A percentile compares a stretch with the other conserved stretches of the same genome.
phyloP scores from a whole-genome alignment of 2,888 invertebrate genomes.

The Toxonevra muliebris region DNA sequence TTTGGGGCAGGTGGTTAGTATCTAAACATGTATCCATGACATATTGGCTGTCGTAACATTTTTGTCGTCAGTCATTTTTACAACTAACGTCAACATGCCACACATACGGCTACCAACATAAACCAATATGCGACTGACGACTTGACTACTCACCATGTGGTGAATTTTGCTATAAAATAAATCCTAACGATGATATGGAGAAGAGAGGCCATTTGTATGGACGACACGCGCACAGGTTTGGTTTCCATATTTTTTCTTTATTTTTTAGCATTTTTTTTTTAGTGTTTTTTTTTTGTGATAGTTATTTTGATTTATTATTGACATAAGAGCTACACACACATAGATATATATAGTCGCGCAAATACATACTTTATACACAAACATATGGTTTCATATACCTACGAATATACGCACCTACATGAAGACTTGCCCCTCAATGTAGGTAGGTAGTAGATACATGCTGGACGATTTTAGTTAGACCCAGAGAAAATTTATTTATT shows the following conservation, averaged over 20 bases:
- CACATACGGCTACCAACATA: no score
- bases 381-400: no score
- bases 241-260: constrained; percentile 20
- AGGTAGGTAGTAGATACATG: no score
- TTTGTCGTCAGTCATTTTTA: no score
- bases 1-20: no score
- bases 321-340: constrained; percentile 35
- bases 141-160: constrained; percentile 30
- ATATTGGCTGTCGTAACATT: no score
- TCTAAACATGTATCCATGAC: no score
- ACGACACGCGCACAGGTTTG: constrained; percentile 35
- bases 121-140: no score
- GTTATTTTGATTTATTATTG: constrained; percentile 43
- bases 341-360: not conserved
- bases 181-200: constrained; percentile 34
- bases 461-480: not conserved
- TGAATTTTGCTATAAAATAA: constrained; percentile 40
- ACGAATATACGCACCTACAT: no score
- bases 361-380: no score
- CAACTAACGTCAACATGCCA: no score
- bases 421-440: no score
- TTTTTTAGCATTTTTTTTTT: constrained; percentile 3
- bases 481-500: constrained; percentile 37
- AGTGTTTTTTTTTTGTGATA: constrained; percentile 26
- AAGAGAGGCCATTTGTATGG: constrained; percentile 33